Evolutionary conservation across 2,113 vertebrate genomes (phyloP), one percentile per base, ranked within the genome.

Genomic region (Raja brachyura): DNA sequence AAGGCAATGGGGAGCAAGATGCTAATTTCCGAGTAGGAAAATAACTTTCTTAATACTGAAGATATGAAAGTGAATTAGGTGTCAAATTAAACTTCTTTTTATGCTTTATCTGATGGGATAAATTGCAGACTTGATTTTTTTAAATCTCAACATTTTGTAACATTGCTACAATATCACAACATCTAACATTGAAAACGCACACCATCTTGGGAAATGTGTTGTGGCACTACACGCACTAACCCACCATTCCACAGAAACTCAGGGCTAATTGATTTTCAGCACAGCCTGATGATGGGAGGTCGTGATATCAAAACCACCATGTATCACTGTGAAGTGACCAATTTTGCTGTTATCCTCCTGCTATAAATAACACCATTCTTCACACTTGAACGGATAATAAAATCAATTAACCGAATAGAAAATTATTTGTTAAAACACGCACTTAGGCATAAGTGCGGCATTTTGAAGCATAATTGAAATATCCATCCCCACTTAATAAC

Each of bases 351-450:
- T 86, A 61, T 61, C 56, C 56, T 86, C 59, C 8, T 18, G 11
- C 28, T 25, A n/a, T 54, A 13, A 86, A 86, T 86, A 59, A 5
- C 54, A 59, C 81, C 81, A 59, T 85, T 85, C 48, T 25, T 61
- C 81, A 86, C 56, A 86, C 81, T 9, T 86, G 54, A 61, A 86
- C 7, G 54, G 4, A 59, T 56, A 61, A n/a, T 61, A 86, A 61
- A 86, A 86, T 61, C 22, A 59, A 86, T 86, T 61, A 86, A 61
- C 81, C 28, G 2, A 86, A 61, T 86, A 56, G 81, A 86, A 86
- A 61, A 86, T 13, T 14, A 61, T 86, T 13, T 61, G 56, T 61
- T 61, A 61, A 86, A 61, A 61, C 68, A 68, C 68, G 63, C 70
- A 39, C 39, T 31, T 70, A 90, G 18, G 66, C 13, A 70, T 90